Conservation (phyloP, 2,888 invertebrate genomes). For the Rhagonycha lutea region DNA sequence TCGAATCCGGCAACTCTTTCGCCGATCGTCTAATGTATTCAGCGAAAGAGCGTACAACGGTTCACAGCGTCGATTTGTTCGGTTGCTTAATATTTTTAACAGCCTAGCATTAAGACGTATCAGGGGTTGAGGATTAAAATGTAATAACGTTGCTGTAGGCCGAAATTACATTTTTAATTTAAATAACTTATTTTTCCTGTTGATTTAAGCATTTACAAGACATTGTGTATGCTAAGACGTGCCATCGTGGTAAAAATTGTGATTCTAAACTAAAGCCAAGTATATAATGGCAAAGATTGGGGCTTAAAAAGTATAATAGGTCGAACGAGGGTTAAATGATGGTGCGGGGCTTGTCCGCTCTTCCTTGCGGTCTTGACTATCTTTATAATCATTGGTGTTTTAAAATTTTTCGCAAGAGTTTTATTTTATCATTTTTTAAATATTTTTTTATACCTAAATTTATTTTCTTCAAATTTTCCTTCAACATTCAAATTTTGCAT, state of each 20-base stretch:
- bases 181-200: conserved; percentile 74
- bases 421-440: neutral
- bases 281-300: conserved; percentile 74
- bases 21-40: conserved; percentile 55
- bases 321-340: conserved; percentile 54
- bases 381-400: conserved; percentile 40
- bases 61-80: conserved; percentile 52
- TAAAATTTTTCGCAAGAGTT: conserved; percentile 8
- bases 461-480: neutral
- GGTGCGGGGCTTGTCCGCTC: conserved; percentile 50
- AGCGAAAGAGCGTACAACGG: conserved; percentile 38
- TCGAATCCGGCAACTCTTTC: conserved; percentile 54
- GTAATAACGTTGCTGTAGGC: conserved; percentile 56
- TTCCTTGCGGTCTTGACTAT: conserved; percentile 30
- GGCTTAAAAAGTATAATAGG: conserved; percentile 74
- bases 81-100: conserved; percentile 57
- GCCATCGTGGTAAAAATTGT: conserved; percentile 73
- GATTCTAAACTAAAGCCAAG: conserved; percentile 73
- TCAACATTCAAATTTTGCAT: neutral
- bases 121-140: conserved; percentile 57
- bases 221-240: conserved; percentile 65
- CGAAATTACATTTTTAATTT: conserved; percentile 73
- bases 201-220: conserved; percentile 67
- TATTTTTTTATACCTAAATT: neutral
- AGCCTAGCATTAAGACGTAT: conserved; percentile 53